Base-by-base conservation (phyloP, 1,140 invertebrate genomes). In the Pseudomyrmex pallidus region DNA sequence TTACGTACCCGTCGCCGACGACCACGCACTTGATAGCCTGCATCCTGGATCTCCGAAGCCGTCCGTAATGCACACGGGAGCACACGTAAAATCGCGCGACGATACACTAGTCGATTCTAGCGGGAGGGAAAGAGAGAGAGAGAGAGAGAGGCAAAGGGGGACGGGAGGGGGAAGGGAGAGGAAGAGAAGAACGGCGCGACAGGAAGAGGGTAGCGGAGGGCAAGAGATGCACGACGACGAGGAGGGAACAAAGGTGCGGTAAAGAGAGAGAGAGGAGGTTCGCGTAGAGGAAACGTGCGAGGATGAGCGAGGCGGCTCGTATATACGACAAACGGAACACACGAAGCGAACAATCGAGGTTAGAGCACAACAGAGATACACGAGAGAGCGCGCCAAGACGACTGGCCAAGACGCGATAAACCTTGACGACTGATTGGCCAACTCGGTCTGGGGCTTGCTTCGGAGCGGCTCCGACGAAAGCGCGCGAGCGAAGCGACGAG, bases 11-110 rank as follows among this genome's bases (percentile, higher is more conserved):
- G 94, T 98, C 98, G 84, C 98, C 98, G 86, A 99, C 98, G 86
- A 99, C 98, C 89, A 98, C 98, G 96, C 98, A 98, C 95, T 99
- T 98, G 92, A 98, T 98, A 74, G 98, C 98, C 94, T 98, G 98
- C 98, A 98, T 98, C 85, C 77, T 92, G 82, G 76, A 85, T 77
- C 72, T 44, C 56, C 80, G 76, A 54, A 86, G 68, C 59, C 63
- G 84, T 86, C 74, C 76, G 74, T 77, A 84, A 86, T 82, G 63
- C 87, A 82, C 77, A 85, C 87, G 74, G 57, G 80, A 87, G 54
- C 78, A 85, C 85, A 85, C 85, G 86, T 88, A 87, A 78, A 85
- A 76, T 85, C 83, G 61, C 77, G 56, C 85, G 70, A 85, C 73
- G 83, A 78, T 62, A 68, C 66, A 63, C 83, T 74, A 82, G 85